Conservation (phyloP, 2,797 vertebrate species). For the Chelmon rostratus region DNA sequence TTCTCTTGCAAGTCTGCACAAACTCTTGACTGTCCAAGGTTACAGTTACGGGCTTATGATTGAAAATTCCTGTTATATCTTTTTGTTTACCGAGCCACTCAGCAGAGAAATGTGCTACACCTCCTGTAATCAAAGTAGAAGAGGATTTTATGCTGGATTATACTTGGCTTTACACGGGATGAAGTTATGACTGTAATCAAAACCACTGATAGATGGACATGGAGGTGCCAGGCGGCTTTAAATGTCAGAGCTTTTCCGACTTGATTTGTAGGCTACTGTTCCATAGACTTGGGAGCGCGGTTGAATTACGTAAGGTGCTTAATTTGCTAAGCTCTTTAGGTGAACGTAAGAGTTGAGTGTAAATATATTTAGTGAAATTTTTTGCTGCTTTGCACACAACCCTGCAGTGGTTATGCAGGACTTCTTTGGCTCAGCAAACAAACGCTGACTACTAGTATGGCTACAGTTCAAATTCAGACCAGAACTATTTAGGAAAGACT, state of each 20-base stretch:
- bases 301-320: slow-evolving; percentile 53
- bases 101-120: slow-evolving; percentile 51
- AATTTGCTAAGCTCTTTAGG: slow-evolving; percentile 56
- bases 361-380: slow-evolving; percentile 49
- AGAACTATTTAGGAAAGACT: slow-evolving; percentile 64
- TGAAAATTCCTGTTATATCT: slow-evolving; percentile 45
- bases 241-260: slow-evolving; percentile 58
- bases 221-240: slow-evolving; percentile 55
- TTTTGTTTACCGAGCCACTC: slow-evolving; percentile 58
- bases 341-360: slow-evolving; percentile 43
- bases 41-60: slow-evolving; percentile 15
- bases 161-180: slow-evolving; percentile 39
- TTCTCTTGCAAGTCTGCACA: slow-evolving; percentile 24
- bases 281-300: slow-evolving; percentile 10
- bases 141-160: slow-evolving; percentile 71
- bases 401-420: slow-evolving; percentile 38
- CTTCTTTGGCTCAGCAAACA: slow-evolving; percentile 48
- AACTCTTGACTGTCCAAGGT: slow-evolving; percentile 27
- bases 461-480: slow-evolving; percentile 63
- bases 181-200: slow-evolving; percentile 75
- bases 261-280: slow-evolving; percentile 44
- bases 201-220: slow-evolving; percentile 45
- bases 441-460: slow-evolving; percentile 68
- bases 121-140: slow-evolving; percentile 60
- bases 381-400: slow-evolving; percentile 20